Evolutionary conservation across 1,140 invertebrate species (phyloP), one percentile per base, ranked within the genome.

Genomic region (Trinorchestia longiramus): DNA sequence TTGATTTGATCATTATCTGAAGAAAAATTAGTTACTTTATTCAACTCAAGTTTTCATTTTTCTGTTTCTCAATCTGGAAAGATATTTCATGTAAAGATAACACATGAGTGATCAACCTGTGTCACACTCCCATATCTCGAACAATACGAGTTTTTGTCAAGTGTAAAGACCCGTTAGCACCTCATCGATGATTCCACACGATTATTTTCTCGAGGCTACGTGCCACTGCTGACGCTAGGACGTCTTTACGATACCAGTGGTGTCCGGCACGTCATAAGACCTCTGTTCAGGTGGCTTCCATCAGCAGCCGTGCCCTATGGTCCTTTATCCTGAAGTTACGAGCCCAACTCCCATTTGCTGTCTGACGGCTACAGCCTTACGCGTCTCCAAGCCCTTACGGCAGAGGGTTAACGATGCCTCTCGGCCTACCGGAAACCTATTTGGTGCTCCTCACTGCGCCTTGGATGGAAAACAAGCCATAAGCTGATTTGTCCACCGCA

Each of bases 401-500:
- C 43, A 40, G 8, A n/a, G 43, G 43, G 43, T 94, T 94, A 90
- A 94, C 92, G 92, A 94, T 23, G 92, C 92, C 92, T 44, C 92
- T 47, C 43, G 43, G 92, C 43, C 92, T 94, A 94, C 92, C 40
- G 92, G 92, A 94, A 94, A 94, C 92, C 92, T 94, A 94, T 94
- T 94, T 43, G 43, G 43, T 47, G 43, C 92, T 94, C 92, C 43
- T 94, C 92, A 94, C 92, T 94, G 92, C 92, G 44, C 92, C 92
- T 94, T 45, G 92, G 92, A 45, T 94, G 92, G 92, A 94, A 94
- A 94, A 94, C 92, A 94, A 94, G 92, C 92, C 92, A 94, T 94
- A 94, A 94, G 92, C 92, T 45, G 92, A 94, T 94, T 94, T 94
- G 92, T 47, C 92, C 92, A 47, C 43, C 43, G 40, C 92, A 94